Percentiles rank a stretch among this genome's conserved stretches.
These are phyloP conservation scores for Amphimallon solstitiale DNA, from an alignment of 2,888 invertebrate genomes.

Conservation along the genomic window DNA sequence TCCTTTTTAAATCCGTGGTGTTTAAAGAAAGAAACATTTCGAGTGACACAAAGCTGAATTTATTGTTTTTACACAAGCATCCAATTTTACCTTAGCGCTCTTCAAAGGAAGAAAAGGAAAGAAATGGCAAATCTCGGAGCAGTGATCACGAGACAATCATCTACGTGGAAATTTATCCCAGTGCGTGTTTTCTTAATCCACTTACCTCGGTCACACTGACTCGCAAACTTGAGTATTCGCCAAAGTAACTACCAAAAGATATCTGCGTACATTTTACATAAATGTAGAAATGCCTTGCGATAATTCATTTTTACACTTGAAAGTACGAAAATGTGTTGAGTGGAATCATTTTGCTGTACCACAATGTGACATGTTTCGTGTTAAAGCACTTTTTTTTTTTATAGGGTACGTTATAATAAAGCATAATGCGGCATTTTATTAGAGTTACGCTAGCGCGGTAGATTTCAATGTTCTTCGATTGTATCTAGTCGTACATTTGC, in stretches of 20 bases:
- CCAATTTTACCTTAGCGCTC: background rate
- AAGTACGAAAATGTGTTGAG: background rate
- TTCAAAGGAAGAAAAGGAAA: background rate
- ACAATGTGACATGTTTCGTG: too few relatives aligned
- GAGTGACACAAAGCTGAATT: slow-evolving; percentile 2
- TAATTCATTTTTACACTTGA: background rate
- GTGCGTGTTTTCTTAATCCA: background rate
- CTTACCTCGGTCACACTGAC: background rate
- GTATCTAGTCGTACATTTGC: too few relatives aligned
- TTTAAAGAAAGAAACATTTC: too few relatives aligned
- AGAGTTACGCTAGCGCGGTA: too few relatives aligned
- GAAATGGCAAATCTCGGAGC: background rate
- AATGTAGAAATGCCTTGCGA: background rate
- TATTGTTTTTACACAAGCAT: background rate
- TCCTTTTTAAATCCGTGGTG: too few relatives aligned
- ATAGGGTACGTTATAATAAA: too few relatives aligned
- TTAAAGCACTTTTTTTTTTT: too few relatives aligned
- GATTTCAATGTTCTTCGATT: too few relatives aligned
- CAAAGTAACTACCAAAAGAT: too few relatives aligned
- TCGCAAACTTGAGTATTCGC: too few relatives aligned
- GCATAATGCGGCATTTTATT: too few relatives aligned
- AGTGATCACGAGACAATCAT: too few relatives aligned
- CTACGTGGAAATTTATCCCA: background rate
- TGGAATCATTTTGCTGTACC: background rate
- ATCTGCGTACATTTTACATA: background rate